Conservation (phyloP, 2,797 vertebrate genomes). For the Australoheros facetus region DNA sequence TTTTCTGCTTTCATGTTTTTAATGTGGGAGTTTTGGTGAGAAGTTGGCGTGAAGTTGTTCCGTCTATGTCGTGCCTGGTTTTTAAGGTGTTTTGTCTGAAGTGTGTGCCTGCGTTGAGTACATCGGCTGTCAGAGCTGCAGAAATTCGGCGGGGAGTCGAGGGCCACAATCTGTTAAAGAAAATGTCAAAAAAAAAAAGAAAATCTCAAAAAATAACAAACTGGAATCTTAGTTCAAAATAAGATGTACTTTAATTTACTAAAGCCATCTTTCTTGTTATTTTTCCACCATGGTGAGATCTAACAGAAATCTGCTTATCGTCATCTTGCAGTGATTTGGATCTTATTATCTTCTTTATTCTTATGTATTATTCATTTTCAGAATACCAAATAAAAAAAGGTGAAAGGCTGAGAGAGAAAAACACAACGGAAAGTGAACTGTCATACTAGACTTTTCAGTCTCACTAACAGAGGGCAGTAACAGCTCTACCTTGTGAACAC, state of each 20-base stretch:
- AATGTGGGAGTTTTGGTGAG: constrained; percentile 46
- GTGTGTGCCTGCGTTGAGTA: constrained; percentile 5
- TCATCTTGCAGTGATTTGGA: not conserved
- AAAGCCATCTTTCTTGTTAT: not conserved
- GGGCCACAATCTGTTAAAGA: constrained; percentile 32
- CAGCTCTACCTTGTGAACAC: constrained; percentile 47
- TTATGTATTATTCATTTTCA: not conserved
- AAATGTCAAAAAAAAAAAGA: constrained; percentile 23
- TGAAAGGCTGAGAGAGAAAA: not conserved
- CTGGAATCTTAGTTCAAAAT: constrained; percentile 15
- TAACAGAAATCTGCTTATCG: not conserved
- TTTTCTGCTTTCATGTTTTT: constrained; percentile 40
- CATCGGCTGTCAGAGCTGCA: constrained; percentile 42
- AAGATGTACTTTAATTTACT: not conserved
- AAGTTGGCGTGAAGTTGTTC: constrained; percentile 45
- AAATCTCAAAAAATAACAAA: constrained; percentile 5
- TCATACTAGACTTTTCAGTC: constrained; percentile 26
- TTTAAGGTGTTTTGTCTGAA: constrained; percentile 31
- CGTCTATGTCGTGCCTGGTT: constrained; percentile 8
- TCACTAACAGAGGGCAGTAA: constrained; percentile 38
- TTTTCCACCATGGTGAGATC: not conserved
- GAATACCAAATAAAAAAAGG: constrained; percentile 18
- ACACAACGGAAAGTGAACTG: constrained; percentile 20
- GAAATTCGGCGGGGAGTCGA: constrained; percentile 21
- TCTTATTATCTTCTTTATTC: not conserved